These are phyloP conservation scores for Macropodus opercularis DNA, from an alignment of 2,797 vertebrate species.

Conservation along the genomic window DNA sequence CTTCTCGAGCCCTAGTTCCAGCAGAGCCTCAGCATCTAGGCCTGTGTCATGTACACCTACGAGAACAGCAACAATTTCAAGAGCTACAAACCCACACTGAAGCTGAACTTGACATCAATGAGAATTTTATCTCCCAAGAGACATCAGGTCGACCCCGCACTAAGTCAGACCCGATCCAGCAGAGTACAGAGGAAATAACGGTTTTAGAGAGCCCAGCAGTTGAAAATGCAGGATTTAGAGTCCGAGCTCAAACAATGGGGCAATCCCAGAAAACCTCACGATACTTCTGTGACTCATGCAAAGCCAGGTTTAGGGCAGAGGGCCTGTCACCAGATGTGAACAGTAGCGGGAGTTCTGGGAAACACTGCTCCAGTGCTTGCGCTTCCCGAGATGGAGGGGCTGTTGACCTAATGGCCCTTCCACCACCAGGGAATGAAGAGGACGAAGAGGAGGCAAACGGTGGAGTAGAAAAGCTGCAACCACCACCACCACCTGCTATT, in stretches of 20 bases:
- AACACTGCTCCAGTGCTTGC: conserved; percentile 81
- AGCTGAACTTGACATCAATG: conserved; percentile 90
- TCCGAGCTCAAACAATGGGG: conserved; percentile 89
- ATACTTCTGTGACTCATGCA: conserved; percentile 96
- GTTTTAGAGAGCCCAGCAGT: conserved; percentile 71
- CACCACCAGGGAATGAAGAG: conserved; percentile 92
- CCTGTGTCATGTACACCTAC: conserved; percentile 96
- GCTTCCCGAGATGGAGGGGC: conserved; percentile 86
- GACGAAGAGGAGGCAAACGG: conserved; percentile 78
- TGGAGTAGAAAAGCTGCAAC: conserved; percentile 82
- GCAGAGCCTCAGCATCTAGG: conserved; percentile 92
- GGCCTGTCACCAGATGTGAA: conserved; percentile 70
- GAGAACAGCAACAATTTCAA: conserved; percentile 91
- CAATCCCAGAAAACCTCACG: conserved; percentile 82
- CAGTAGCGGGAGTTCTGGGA: conserved; percentile 71
- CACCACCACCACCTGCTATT: conserved; percentile 87
- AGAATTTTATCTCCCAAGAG: conserved; percentile 94
- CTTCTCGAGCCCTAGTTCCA: conserved; percentile 78
- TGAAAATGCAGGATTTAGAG: conserved; percentile 83
- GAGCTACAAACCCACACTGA: conserved; percentile 87
- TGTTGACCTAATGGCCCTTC: conserved; percentile 94
- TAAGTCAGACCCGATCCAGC: conserved; percentile 95
- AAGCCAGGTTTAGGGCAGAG: conserved; percentile 86
- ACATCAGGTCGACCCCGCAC: conserved; percentile 90
- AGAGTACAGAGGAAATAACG: conserved; percentile 88